A percentile compares a stretch with the other conserved stretches of the same genome.
These are phyloP conservation scores for Ctena decussata DNA, from an alignment of 2,888 invertebrate genomes.

Conservation along the genomic window DNA sequence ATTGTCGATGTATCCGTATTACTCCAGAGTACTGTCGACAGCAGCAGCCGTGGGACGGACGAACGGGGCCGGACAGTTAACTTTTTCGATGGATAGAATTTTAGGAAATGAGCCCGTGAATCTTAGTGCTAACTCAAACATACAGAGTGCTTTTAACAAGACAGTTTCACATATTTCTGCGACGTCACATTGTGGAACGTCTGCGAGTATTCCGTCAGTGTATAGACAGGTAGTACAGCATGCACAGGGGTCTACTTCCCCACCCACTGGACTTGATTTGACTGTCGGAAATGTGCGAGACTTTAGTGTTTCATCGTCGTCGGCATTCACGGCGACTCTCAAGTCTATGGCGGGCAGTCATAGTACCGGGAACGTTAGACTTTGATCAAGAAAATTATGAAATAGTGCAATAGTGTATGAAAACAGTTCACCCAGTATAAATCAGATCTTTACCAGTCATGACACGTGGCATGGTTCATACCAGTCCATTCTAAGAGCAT, in stretches of 20 bases:
- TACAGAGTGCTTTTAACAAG: constrained; percentile 10
- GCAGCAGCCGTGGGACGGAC: constrained; percentile 62
- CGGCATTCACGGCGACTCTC: constrained; percentile 65
- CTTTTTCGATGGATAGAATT: constrained; percentile 73
- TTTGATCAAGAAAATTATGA: too few species aligned
- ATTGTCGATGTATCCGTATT: constrained; percentile 70
- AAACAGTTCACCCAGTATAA: not conserved
- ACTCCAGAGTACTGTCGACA: constrained; percentile 64
- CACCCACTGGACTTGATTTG: constrained; percentile 58
- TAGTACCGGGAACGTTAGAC: constrained; percentile 42
- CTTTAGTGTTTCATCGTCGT: constrained; percentile 61
- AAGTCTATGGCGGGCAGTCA: constrained; percentile 62
- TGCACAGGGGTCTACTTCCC: constrained; percentile 27
- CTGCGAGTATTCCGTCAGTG: constrained; percentile 29
- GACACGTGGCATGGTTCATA: too few species aligned
- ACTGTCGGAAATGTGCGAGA: constrained; percentile 57
- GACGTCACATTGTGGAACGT: constrained; percentile 34
- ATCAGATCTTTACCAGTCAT: too few species aligned
- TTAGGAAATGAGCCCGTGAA: constrained; percentile 67
- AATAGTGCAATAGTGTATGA: not conserved
- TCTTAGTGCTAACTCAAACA: constrained; percentile 54
- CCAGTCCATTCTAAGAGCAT: too few species aligned
- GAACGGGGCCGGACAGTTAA: constrained; percentile 47
- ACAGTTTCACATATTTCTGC: constrained; percentile 17
- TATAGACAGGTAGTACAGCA: constrained; percentile 40